Percentiles rank a stretch among this genome's conserved stretches.
These are phyloP conservation scores for Podotricha telesiphe DNA, from an alignment of 2,888 invertebrate genomes.

Conservation along the genomic window DNA sequence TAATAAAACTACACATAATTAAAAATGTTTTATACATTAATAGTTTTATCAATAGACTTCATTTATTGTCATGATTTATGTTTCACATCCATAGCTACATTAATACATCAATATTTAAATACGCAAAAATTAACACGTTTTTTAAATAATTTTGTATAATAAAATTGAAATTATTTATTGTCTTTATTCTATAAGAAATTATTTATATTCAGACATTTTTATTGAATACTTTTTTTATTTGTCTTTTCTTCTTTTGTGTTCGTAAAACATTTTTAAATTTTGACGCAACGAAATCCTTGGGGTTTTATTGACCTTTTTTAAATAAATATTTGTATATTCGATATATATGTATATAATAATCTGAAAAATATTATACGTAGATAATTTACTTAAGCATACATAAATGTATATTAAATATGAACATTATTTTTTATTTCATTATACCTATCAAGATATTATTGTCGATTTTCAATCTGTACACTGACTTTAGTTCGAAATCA, in stretches of 20 bases:
- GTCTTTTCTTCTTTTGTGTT: no score
- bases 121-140: not conserved
- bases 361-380: not conserved
- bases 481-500: not conserved
- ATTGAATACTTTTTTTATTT: not conserved
- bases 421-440: not conserved
- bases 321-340: not conserved
- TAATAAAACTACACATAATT: slow-evolving; percentile 22
- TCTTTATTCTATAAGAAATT: not conserved
- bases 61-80: slow-evolving; percentile 38
- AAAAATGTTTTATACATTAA: slow-evolving; percentile 27
- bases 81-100: slow-evolving; percentile 24
- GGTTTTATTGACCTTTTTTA: not conserved
- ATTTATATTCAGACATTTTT: not conserved
- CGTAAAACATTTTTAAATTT: not conserved
- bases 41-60: slow-evolving; percentile 37
- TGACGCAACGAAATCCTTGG: not conserved
- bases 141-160: not conserved
- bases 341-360: not conserved
- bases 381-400: not conserved
- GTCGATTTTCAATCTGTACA: slow-evolving; percentile 8
- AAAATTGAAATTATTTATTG: not conserved
- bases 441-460: slow-evolving; percentile 11
- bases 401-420: slow-evolving; percentile 5
- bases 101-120: not conserved